Percentiles rank a stretch among this genome's conserved stretches.
Evolutionary conservation across 2,888 invertebrate species (phyloP).

Genomic region (Willowsia nigromaculata): DNA sequence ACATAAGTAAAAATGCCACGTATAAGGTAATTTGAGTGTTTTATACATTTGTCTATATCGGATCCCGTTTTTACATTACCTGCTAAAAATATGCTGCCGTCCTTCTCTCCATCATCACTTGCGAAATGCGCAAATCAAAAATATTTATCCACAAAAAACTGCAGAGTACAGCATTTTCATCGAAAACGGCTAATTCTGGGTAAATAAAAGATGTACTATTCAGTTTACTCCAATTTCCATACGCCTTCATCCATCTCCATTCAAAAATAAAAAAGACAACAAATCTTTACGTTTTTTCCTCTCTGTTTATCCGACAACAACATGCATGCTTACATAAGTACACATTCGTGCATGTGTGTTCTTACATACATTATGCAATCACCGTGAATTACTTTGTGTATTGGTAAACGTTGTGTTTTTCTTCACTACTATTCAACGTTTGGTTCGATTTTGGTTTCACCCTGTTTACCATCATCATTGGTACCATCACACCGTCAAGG

Average conservation of each 20-base stretch:
- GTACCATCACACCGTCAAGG: constrained; percentile 20
- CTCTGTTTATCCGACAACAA: background rate
- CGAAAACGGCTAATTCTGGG: background rate
- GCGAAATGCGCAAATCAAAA: background rate
- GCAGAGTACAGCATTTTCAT: constrained; percentile 18
- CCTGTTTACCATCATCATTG: background rate
- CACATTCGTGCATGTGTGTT: background rate
- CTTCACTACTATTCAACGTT: background rate
- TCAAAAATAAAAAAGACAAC: constrained; percentile 43
- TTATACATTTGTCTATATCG: background rate
- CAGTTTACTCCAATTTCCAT: constrained; percentile 21
- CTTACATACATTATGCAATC: constrained; percentile 48
- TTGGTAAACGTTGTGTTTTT: constrained; percentile 8
- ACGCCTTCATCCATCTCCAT: constrained; percentile 24
- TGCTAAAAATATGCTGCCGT: background rate
- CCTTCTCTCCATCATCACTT: constrained; percentile 12
- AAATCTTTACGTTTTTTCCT: constrained; percentile 13
- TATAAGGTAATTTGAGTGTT: background rate
- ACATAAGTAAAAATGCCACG: background rate
- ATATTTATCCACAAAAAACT: too few species aligned
- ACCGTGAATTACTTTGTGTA: constrained; percentile 58
- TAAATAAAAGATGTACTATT: background rate
- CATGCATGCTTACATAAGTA: background rate
- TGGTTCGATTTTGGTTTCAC: background rate
- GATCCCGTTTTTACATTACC: background rate